These are phyloP conservation scores for Botia kubotai DNA, from an alignment of 2,797 vertebrate genomes.

Conservation along the genomic window DNA sequence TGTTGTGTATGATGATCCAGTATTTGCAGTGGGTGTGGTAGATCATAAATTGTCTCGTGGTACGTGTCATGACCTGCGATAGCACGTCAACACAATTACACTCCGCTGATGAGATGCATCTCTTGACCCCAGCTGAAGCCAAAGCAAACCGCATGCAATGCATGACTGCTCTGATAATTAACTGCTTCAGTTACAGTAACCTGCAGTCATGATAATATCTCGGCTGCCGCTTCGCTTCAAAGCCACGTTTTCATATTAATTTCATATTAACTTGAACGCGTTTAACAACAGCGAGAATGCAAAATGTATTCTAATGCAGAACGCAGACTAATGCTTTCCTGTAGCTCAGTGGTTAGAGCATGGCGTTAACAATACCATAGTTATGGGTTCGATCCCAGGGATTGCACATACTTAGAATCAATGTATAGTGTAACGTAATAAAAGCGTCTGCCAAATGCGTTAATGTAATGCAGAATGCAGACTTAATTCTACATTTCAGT, in stretches of 20 bases:
- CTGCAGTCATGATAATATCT: slow-evolving; percentile 4
- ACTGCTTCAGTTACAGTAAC: slow-evolving; percentile 23
- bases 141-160: slow-evolving; percentile 14
- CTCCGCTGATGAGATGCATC: slow-evolving; percentile 10
- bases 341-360: too few relatives aligned
- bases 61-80: not conserved
- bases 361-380: too few relatives aligned
- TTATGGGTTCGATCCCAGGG: too few relatives aligned
- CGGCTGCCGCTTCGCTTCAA: not conserved
- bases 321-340: too few relatives aligned
- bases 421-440: too few relatives aligned
- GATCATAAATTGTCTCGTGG: slow-evolving; percentile 2
- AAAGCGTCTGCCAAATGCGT: too few relatives aligned
- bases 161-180: slow-evolving; percentile 12
- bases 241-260: slow-evolving; percentile 5
- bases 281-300: not conserved
- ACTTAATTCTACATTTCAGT: not conserved
- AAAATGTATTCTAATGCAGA: slow-evolving; percentile 21
- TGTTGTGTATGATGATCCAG: not conserved
- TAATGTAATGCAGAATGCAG: too few relatives aligned
- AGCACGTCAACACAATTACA: not conserved
- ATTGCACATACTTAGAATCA: too few relatives aligned
- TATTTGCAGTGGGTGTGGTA: not conserved
- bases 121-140: slow-evolving; percentile 26
- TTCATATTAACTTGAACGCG: slow-evolving; percentile 11